Percentiles rank a stretch among this genome's conserved stretches.
Conservation (phyloP, 2,797 vertebrate species). For the Tauraco hartlaubi region DNA sequence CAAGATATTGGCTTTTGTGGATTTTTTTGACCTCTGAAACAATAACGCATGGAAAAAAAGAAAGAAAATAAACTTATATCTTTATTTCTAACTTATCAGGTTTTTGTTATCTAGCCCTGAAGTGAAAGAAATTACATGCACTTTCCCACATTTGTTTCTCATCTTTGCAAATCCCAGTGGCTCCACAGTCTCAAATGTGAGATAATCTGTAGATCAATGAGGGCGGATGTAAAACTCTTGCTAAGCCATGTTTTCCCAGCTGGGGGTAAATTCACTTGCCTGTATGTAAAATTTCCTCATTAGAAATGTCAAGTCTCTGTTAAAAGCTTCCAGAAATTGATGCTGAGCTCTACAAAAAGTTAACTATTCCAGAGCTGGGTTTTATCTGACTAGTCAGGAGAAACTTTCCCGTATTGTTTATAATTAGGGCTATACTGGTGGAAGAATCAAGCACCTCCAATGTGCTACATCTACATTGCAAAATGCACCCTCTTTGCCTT, state of each 20-base stretch:
- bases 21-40: slow-evolving; percentile 41
- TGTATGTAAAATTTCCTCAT: slow-evolving; percentile 88
- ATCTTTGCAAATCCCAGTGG: slow-evolving; percentile 82
- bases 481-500: not conserved
- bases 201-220: slow-evolving; percentile 98
- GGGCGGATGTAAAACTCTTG: slow-evolving; percentile 93
- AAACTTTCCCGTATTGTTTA: not conserved
- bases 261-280: slow-evolving; percentile 93
- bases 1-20: slow-evolving; percentile 7
- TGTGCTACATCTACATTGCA: not conserved
- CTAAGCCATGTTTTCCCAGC: slow-evolving; percentile 93
- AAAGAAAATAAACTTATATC: slow-evolving; percentile 55
- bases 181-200: slow-evolving; percentile 87
- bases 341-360: slow-evolving; percentile 46
- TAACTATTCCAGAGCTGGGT: slow-evolving; percentile 63
- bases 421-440: not conserved
- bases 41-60: slow-evolving; percentile 3
- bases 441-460: not conserved
- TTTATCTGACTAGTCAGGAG: not conserved
- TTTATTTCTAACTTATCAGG: slow-evolving; percentile 66
- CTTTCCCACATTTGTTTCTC: slow-evolving; percentile 89
- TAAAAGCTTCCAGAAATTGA: slow-evolving; percentile 77
- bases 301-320: slow-evolving; percentile 83
- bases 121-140: slow-evolving; percentile 81
- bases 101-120: slow-evolving; percentile 77